phyloP scores from a whole-genome alignment of 2,113 vertebrate genomes.

The Genyomyrus donnyi region DNA sequence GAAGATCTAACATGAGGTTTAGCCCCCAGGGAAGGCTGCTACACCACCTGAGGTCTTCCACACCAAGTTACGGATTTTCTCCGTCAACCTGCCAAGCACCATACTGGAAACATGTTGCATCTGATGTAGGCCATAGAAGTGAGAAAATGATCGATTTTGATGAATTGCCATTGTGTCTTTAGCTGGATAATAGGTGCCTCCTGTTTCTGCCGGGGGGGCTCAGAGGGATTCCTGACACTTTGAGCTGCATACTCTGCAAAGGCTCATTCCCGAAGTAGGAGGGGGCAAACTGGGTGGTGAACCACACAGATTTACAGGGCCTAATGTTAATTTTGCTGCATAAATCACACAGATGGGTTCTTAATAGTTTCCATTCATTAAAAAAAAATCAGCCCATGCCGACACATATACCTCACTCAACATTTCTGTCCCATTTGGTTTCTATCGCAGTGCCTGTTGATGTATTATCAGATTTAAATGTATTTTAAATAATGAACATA shows the following conservation, averaged over 20 bases:
- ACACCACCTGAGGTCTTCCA: not conserved
- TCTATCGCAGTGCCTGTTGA: not conserved
- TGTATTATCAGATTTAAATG: not conserved
- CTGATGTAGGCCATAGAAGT: constrained; percentile 17
- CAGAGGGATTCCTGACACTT: not conserved
- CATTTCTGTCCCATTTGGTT: not conserved
- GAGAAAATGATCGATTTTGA: constrained; percentile 24
- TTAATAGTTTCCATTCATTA: not conserved
- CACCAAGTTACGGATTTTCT: not conserved
- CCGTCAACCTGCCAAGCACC: constrained; percentile 10
- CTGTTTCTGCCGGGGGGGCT: not conserved
- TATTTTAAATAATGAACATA: not conserved
- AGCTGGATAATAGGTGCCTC: constrained; percentile 34
- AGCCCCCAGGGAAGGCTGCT: not conserved
- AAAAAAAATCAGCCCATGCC: not conserved
- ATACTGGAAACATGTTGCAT: constrained; percentile 26
- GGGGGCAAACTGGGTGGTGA: not conserved
- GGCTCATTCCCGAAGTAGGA: not conserved
- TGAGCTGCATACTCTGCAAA: not conserved
- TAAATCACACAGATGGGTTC: constrained; percentile 6
- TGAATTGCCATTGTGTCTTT: constrained; percentile 24
- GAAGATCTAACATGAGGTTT: not conserved
- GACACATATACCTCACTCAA: not conserved
- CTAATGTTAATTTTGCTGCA: not conserved
- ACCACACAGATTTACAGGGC: not conserved